Conservation (phyloP, 2,113 vertebrate species). For the Amazona vittata region DNA sequence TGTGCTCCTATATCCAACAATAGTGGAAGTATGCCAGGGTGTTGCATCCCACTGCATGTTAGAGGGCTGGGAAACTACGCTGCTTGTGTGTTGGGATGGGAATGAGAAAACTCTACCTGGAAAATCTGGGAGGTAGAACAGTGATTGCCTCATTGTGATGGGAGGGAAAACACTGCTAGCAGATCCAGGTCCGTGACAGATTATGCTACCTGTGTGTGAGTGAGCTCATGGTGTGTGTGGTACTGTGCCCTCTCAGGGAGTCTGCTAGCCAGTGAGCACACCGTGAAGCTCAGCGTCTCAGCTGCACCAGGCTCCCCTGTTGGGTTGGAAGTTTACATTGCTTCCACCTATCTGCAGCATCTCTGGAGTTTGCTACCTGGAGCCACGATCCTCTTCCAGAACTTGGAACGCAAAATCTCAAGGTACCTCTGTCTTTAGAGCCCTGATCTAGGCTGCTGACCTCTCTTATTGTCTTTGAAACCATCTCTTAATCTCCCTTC, state of each 20-base stretch:
- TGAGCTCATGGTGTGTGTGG: not conserved
- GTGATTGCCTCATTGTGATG: not conserved
- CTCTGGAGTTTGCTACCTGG: conserved; percentile 80
- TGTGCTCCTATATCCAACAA: not conserved
- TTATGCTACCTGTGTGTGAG: not conserved
- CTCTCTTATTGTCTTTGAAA: not conserved
- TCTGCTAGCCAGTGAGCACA: conserved; percentile 40
- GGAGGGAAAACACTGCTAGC: not conserved
- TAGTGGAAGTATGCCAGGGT: not conserved
- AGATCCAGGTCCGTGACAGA: not conserved
- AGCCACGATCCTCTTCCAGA: conserved; percentile 77
- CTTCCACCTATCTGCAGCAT: conserved; percentile 69
- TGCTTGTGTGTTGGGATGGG: not conserved
- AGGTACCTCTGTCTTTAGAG: conserved; percentile 39
- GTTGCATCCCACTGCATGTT: not conserved
- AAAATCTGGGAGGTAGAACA: not conserved
- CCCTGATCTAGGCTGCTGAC: not conserved
- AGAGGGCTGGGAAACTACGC: not conserved
- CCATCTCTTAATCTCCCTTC: not conserved
- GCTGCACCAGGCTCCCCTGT: not conserved
- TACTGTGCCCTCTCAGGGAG: conserved; percentile 16
- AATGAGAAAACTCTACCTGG: not conserved
- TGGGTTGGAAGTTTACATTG: conserved; percentile 76
- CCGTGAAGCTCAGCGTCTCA: conserved; percentile 74
- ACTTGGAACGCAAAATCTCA: conserved; percentile 78